Evolutionary conservation across 2,797 vertebrate genomes (phyloP).

Genomic region (Cryptoprocta ferox): DNA sequence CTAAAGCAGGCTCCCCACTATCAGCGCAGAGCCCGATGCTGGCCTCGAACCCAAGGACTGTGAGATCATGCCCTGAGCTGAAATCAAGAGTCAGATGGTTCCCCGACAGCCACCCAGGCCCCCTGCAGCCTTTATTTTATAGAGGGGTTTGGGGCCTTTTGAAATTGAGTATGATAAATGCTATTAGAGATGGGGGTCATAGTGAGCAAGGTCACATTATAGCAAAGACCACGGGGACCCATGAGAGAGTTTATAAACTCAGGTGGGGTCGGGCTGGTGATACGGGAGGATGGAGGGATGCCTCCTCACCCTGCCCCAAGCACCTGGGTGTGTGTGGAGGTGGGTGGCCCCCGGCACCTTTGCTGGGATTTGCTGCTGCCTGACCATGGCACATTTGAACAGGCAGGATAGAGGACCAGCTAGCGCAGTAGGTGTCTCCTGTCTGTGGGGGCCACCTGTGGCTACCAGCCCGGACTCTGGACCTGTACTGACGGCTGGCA

Average conservation of each 20-base stretch:
- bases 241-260: not conserved
- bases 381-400: not conserved
- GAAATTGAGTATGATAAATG: not conserved
- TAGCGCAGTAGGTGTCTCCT: not conserved
- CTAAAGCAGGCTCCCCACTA: not conserved
- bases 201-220: not conserved
- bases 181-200: not conserved
- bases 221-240: not conserved
- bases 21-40: not conserved
- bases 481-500: not conserved
- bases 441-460: not conserved
- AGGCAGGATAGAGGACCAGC: not conserved
- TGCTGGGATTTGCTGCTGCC: not conserved
- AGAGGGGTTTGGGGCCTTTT: not conserved
- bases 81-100: not conserved
- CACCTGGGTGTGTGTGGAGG: not conserved
- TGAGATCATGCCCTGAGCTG: not conserved
- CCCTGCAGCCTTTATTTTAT: not conserved
- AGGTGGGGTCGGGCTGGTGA: not conserved
- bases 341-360: not conserved
- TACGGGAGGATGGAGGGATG: rapidly evolving
- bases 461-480: not conserved
- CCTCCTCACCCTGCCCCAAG: not conserved
- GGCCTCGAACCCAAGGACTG: not conserved
- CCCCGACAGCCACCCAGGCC: not conserved